These are phyloP conservation scores for Caenorhabditis sp. DNA, from an alignment of 2,888 invertebrate species.

Conservation along the genomic window DNA sequence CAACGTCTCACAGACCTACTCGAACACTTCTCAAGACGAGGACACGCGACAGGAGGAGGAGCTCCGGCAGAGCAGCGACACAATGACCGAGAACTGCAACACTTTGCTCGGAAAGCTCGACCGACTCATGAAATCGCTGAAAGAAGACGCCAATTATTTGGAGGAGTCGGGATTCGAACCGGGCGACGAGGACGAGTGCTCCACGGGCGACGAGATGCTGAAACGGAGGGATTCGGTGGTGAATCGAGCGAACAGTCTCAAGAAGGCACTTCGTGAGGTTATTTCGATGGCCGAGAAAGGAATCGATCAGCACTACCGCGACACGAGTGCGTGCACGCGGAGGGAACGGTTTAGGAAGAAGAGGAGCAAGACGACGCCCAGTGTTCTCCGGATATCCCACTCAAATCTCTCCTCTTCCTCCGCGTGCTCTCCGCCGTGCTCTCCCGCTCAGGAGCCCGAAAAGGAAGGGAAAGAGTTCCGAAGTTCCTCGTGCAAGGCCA, in stretches of 20 bases:
- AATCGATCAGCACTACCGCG: slow-evolving; percentile 62
- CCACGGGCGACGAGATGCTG: slow-evolving; percentile 43
- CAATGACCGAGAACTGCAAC: slow-evolving; percentile 82
- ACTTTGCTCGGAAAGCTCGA: slow-evolving; percentile 87
- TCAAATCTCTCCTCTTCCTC: slow-evolving; percentile 67
- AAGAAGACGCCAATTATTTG: slow-evolving; percentile 82
- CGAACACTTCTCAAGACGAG: slow-evolving; percentile 45
- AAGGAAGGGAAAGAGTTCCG: slow-evolving; percentile 21
- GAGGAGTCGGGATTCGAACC: slow-evolving; percentile 69
- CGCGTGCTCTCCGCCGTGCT: slow-evolving; percentile 64
- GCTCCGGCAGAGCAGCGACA: slow-evolving; percentile 1
- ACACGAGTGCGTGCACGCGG: slow-evolving; percentile 52
- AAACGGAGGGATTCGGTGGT: slow-evolving; percentile 81
- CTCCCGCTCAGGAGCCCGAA: slow-evolving; percentile 38
- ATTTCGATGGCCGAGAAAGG: slow-evolving; percentile 87
- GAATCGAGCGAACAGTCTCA: slow-evolving; percentile 87
- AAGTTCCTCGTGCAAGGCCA: slow-evolving; percentile 41
- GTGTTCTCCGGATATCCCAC: slow-evolving; percentile 61
- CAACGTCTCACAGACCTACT: slow-evolving; percentile 74
- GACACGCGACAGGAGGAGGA: slow-evolving; percentile 35
- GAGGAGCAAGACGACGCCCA: slow-evolving; percentile 70
- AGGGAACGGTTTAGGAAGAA: slow-evolving; percentile 68
- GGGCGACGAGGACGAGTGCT: slow-evolving; percentile 63
- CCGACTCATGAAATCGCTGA: slow-evolving; percentile 85
- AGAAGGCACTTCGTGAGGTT: slow-evolving; percentile 87